Base-by-base conservation (phyloP, 2,888 invertebrate genomes). In the Torymus texanus region DNA sequence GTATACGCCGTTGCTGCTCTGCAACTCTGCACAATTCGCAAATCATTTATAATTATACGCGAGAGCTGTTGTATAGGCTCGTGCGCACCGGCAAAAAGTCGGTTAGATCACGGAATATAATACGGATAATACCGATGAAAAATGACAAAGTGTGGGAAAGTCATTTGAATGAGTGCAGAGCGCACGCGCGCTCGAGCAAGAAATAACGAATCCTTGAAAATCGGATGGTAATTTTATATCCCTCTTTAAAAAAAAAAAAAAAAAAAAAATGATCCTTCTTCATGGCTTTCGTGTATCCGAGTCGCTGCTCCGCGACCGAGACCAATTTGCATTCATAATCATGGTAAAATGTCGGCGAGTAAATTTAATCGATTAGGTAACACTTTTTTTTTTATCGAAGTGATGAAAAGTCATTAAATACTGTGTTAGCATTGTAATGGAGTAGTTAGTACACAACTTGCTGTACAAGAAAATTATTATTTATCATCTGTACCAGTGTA, bases 121-220 rank as follows among this genome's bases (percentile, higher is more conserved):
- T 62, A 18, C 56, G 62, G 41, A 70, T 71, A 75, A 71, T 72
- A 21, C 56, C 55, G 73, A 68, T 77, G 76, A 53, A 63, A 73
- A 73, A 59, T 62, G 74, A 77, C 75, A 70, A 70, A 62, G 68
- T 74, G 77, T 80, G 80, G 74, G 77, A 80, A 80, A 73, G 53
- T 16, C 68, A 70, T 41, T 72, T 59, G 62, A 74, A 63, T 61
- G 72, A 61, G 41, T 41, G 41, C 41, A 41, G 41, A 41, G 41
- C 41, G 41, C 41, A 5, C 24, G 29, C 1, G 29, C 66, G 29
- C 70, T 5, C 58, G 21, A 13, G 13, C 18, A 53, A 62, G 56
- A 68, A 74, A 50, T 21, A 55, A 51, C 41, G 21, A 21, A 55
- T 51, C 75, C 79, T 79, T 75, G 79, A 55, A 71, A 73, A 79